These are phyloP conservation scores for Platypus cylindrus DNA, from an alignment of 2,888 invertebrate species.

Conservation along the genomic window DNA sequence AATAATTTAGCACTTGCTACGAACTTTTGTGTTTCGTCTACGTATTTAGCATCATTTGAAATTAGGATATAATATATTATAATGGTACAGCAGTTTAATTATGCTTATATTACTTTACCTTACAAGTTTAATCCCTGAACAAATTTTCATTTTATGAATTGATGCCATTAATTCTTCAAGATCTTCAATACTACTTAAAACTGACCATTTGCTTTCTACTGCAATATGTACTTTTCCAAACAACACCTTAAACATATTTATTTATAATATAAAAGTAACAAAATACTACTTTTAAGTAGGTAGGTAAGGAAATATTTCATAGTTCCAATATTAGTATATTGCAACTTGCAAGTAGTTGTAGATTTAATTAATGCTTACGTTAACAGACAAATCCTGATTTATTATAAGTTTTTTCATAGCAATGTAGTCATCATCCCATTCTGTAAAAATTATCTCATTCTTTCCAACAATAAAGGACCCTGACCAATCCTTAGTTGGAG, in stretches of 20 bases:
- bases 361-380: conserved; percentile 4
- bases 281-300: no score
- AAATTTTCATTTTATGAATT: conserved; percentile 3
- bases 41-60: no score
- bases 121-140: conserved; percentile 1
- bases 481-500: conserved; percentile 4
- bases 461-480: conserved; percentile 4
- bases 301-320: no score
- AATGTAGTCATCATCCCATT: conserved; percentile 2
- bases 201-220: background rate
- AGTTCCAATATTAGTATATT: no score
- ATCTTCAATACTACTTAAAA: conserved; percentile 1
- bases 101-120: no score
- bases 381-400: conserved; percentile 4
- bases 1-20: no score
- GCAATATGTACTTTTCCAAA: conserved; percentile 3
- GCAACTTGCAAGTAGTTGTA: no score
- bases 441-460: conserved; percentile 2
- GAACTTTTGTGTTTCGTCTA: no score
- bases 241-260: conserved; percentile 5
- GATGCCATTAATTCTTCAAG: conserved; percentile 4
- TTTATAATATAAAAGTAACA: background rate
- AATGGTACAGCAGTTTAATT: no score
- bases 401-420: conserved; percentile 3
- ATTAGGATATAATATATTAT: no score